These are phyloP conservation scores for Phodopus roborovskii DNA, from an alignment of 2,113 vertebrate species.

Conservation along the genomic window DNA sequence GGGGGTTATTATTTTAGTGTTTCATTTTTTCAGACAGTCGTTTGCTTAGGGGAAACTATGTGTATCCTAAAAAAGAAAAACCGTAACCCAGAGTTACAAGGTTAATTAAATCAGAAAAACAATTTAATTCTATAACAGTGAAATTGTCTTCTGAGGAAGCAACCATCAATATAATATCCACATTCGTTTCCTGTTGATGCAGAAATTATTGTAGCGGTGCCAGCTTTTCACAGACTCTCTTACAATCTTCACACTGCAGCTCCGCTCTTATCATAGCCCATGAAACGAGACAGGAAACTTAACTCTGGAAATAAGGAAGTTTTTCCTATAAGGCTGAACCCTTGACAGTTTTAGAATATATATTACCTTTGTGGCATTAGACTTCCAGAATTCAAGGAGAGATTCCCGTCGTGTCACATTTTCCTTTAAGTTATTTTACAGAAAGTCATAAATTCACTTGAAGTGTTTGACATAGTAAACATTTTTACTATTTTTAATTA, in stretches of 20 bases:
- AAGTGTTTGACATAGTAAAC: conserved; percentile 40
- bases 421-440: conserved; percentile 62
- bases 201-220: conserved; percentile 86
- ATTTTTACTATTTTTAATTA: conserved; percentile 58
- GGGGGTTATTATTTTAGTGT: conserved; percentile 42
- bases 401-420: conserved; percentile 58
- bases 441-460: conserved; percentile 64
- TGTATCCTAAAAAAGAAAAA: conserved; percentile 84
- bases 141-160: conserved; percentile 88
- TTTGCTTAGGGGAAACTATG: conserved; percentile 74
- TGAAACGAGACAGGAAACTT: conserved; percentile 87
- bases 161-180: conserved; percentile 88
- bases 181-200: conserved; percentile 90
- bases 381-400: conserved; percentile 77
- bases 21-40: conserved; percentile 64
- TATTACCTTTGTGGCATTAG: conserved; percentile 78
- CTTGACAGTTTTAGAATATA: conserved; percentile 83
- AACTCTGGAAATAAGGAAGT: conserved; percentile 87
- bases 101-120: conserved; percentile 86
- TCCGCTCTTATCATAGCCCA: conserved; percentile 86
- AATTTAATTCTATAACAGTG: conserved; percentile 83
- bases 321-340: conserved; percentile 83
- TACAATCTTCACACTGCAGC: conserved; percentile 87
- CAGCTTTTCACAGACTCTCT: conserved; percentile 82
- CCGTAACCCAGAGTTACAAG: conserved; percentile 76